Evolutionary conservation across 2,888 invertebrate genomes (phyloP), one percentile per base, ranked within the genome.

Genomic region (Apamea epomidion): DNA sequence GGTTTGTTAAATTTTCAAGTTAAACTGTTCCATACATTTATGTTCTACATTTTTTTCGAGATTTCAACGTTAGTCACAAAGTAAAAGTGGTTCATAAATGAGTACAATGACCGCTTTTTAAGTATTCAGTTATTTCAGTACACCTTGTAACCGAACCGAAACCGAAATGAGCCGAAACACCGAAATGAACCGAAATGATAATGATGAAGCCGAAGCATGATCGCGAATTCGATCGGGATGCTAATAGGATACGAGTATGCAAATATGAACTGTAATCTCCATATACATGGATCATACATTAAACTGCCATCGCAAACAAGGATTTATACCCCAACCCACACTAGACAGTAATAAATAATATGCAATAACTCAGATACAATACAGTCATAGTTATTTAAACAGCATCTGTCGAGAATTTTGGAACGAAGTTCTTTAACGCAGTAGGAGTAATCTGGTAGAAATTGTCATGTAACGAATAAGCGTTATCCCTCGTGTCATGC

Each of bases 201-300:
- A 32, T 12, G 37, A 62, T 7, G 8, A n/a, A 45, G 29, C 45
- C 18, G 1, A 76, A 18, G 12, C 4, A 21, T 29, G 18, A 2
- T 62, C 14, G 25, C 8, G 18, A 64, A 37, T 14, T 58, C 32
- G 14, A 81, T 71, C 14, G 18, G 14, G 45, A 45, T 62, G 21
- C 42, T 82, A 62, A 64, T 82, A 75, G 32, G 21, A 16, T 74
- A n/a, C n/a, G n/a, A n/a, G n/a, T n/a, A 54, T 83, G 51, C n/a
- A 62, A 75, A 82, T 64, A 64, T 64, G 3, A 80, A 32, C 42
- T 32, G 18, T 64, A 79, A 32, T 51, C 62, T 64, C 45, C n/a
- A 54, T 32, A 58, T 12, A 73, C 75, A 83, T 76, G 16, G 42
- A 51, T 82, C 16, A n/a, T 51, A 51, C 4, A 48, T 45, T 62